Evolutionary conservation across 2,797 vertebrate genomes (phyloP).

Genomic region (Cynodonichthys magdalenae): DNA sequence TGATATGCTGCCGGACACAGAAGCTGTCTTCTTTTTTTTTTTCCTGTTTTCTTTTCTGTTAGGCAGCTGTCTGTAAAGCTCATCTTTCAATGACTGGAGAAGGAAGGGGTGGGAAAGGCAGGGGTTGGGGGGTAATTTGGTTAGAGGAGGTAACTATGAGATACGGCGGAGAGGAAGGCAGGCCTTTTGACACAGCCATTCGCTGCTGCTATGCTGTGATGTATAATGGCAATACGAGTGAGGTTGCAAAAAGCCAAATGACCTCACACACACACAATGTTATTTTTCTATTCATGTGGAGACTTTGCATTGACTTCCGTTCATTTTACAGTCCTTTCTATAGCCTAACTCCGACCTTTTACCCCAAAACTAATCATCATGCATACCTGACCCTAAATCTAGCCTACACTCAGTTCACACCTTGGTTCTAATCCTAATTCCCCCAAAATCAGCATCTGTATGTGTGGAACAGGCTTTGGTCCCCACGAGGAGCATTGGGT

Average conservation of each 20-base stretch:
- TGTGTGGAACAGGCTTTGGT: too few species aligned
- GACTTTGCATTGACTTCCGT: too few species aligned
- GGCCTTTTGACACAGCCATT: slow-evolving; percentile 79
- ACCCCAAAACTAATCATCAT: too few species aligned
- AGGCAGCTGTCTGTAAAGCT: slow-evolving; percentile 57
- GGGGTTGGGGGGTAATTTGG: slow-evolving; percentile 78
- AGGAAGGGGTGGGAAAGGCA: slow-evolving; percentile 48
- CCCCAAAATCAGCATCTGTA: too few species aligned
- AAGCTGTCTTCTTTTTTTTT: slow-evolving; percentile 50
- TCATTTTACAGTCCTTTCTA: too few species aligned
- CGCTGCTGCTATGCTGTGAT: slow-evolving; percentile 73
- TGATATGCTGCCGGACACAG: slow-evolving; percentile 43
- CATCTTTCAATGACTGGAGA: slow-evolving; percentile 65
- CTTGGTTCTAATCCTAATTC: too few species aligned
- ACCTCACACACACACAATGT: neutral
- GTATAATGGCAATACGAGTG: slow-evolving; percentile 80
- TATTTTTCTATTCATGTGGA: too few species aligned
- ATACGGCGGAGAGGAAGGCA: slow-evolving; percentile 74
- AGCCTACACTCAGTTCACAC: too few species aligned
- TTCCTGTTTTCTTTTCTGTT: slow-evolving; percentile 50
- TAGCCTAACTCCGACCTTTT: too few species aligned
- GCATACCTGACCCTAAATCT: too few species aligned
- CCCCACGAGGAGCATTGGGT: too few species aligned
- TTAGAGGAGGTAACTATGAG: slow-evolving; percentile 86
- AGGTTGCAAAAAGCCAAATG: slow-evolving; percentile 54